phyloP scores from a whole-genome alignment of 2,888 invertebrate species.

The Stenoptilia bipunctidactyla region DNA sequence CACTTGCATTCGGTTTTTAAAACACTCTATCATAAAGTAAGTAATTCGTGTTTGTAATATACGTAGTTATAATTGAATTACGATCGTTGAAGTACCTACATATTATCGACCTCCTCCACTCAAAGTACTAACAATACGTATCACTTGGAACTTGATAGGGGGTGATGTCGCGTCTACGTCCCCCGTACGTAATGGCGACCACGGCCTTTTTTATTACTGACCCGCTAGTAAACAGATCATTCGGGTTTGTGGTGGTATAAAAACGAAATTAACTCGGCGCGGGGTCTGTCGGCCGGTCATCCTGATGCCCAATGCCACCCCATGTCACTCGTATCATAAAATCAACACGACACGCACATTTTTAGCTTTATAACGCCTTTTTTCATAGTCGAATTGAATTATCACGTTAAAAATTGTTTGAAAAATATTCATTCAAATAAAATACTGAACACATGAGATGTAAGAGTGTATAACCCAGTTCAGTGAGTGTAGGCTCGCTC shows the following conservation, averaged over 20 bases:
- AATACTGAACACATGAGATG: background rate
- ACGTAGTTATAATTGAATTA: too few species aligned
- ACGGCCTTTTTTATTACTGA: conserved; percentile 69
- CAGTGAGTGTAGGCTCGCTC: conserved; percentile 14
- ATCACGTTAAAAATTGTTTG: background rate
- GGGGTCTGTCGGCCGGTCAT: conserved; percentile 61
- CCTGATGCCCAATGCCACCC: conserved; percentile 24
- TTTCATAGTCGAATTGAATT: background rate
- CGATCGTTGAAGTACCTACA: too few species aligned
- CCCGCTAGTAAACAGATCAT: conserved; percentile 72
- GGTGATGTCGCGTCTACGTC: conserved; percentile 58
- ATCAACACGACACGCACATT: conserved; percentile 41
- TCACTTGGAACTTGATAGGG: conserved; percentile 70
- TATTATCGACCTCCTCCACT: conserved; percentile 59
- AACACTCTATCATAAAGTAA: background rate
- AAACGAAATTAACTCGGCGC: conserved; percentile 67
- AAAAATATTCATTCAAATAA: background rate
- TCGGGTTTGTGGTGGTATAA: conserved; percentile 71
- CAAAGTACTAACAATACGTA: conserved; percentile 36
- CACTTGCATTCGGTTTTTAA: background rate
- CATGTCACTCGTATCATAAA: conserved; percentile 22
- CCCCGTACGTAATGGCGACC: conserved; percentile 51
- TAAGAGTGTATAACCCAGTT: background rate
- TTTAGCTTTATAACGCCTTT: conserved; percentile 33
- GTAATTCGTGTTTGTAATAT: too few species aligned